Percentiles rank a stretch among this genome's conserved stretches.
These are phyloP conservation scores for Dinoponera quadriceps DNA, from an alignment of 1,140 invertebrate species.

Conservation along the genomic window DNA sequence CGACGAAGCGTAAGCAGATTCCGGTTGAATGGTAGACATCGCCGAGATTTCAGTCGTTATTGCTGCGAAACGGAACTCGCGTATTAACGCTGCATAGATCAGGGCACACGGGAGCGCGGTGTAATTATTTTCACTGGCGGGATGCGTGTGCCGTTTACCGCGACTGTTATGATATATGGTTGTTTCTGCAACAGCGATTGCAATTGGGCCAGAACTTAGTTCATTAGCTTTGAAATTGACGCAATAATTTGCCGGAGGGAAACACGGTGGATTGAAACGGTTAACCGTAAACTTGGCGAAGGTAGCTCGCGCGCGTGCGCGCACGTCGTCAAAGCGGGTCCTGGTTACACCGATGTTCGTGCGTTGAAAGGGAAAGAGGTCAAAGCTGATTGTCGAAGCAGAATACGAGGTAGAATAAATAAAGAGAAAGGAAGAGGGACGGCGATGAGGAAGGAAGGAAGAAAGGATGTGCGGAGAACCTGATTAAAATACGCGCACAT, in stretches of 20 bases:
- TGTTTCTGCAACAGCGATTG: conserved; percentile 42
- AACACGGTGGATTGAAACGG: conserved; percentile 39
- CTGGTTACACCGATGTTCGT: conserved; percentile 26
- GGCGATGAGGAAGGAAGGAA: neutral
- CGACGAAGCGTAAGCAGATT: too few species aligned
- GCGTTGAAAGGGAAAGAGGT: conserved; percentile 9
- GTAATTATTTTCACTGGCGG: conserved; percentile 31
- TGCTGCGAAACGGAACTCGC: neutral
- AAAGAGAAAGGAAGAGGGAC: neutral
- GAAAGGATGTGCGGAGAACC: too few species aligned
- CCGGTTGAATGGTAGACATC: too few species aligned
- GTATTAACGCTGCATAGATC: neutral
- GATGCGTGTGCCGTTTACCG: neutral
- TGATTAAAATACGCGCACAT: conserved; percentile 8
- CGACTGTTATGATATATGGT: conserved; percentile 47
- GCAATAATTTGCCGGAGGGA: conserved; percentile 53
- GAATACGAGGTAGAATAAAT: neutral
- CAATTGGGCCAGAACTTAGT: conserved; percentile 57
- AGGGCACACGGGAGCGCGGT: neutral
- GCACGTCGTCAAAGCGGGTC: conserved; percentile 39
- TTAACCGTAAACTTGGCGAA: conserved; percentile 55
- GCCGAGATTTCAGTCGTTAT: too few species aligned
- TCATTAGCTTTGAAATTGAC: conserved; percentile 57
- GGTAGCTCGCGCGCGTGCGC: neutral
- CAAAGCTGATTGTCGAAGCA: conserved; percentile 35